Conservation (phyloP, 2,888 invertebrate species). For the Hipparchia sbordonii region DNA sequence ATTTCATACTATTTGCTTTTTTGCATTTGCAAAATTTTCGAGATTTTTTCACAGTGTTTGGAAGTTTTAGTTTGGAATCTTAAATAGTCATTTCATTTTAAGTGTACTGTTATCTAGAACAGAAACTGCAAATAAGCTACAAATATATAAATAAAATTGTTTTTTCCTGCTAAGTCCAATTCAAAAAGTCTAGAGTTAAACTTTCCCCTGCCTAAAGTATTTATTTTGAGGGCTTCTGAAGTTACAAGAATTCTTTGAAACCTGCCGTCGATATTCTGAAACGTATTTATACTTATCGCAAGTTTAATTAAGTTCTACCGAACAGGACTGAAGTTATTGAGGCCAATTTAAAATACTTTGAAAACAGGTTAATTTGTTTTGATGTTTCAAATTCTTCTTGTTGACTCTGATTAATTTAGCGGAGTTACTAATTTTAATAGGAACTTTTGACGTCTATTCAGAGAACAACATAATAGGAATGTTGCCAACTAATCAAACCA, state of each 20-base stretch:
- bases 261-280: constrained; percentile 5
- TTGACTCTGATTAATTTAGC: background rate
- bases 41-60: no score
- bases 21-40: no score
- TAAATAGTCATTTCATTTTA: no score
- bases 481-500: no score
- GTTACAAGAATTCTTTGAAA: constrained; percentile 7
- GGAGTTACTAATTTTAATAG: background rate
- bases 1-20: no score
- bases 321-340: constrained; percentile 16
- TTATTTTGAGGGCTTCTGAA: constrained; percentile 1
- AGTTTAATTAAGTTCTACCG: constrained; percentile 11
- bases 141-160: no score
- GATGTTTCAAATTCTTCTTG: constrained; percentile 7
- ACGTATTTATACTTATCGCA: constrained; percentile 6
- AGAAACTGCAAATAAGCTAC: no score
- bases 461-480: background rate
- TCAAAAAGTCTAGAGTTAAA: background rate
- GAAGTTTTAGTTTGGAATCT: no score
- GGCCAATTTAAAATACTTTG: constrained; percentile 18
- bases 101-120: no score
- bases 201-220: background rate
- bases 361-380: constrained; percentile 13
- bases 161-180: background rate
- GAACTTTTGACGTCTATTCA: background rate